Evolutionary conservation across 2,888 invertebrate species (phyloP), one percentile per base, ranked within the genome.

Genomic region (Maniola hyperantus): DNA sequence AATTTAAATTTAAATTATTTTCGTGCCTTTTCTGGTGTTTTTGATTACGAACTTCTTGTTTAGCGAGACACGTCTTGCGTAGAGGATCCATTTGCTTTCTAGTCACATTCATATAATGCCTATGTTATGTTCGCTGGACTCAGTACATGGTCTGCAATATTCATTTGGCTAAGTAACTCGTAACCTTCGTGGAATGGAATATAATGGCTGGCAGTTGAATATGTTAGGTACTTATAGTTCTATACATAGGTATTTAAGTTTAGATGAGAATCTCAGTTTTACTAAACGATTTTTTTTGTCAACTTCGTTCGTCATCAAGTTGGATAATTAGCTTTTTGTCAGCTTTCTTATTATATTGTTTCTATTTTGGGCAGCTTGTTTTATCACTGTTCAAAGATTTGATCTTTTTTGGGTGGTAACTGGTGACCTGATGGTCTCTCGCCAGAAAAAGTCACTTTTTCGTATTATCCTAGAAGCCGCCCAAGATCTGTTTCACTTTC

Each of bases 101-200:
- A 8, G 10, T 50, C 20, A 20, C 48, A 50, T 50, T 50, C 20
- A 50, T 20, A 50, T 50, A 18, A 20, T 20, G 6, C 5, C 5
- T 33, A 50, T 48, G 18, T 50, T 20, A 50, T 20, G 10, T 8
- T 18, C 18, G 1, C 48, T 50, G 20, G 20, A 18, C 48, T 50
- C 10, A 6, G 48, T 20, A 50, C 48, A 50, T 18, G 48, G 10
- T 20, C 18, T 50, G 20, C 20, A 20, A 20, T 11, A 50, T 50
- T 50, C 50, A 50, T 50, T 48, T 46, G 46, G 5, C 50, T 50
- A 48, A 50, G 50, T 50, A 20, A 50, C 20, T 50, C 11, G 20
- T 20, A 50, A 50, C 50, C 50, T 50, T 50, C 50, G 1, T 10
- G 50, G 5, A 50, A 20, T 50, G 11, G 50, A 50, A 20, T 20